Base-by-base conservation (phyloP, 2,797 vertebrate species). In the Caiman crocodilus region DNA sequence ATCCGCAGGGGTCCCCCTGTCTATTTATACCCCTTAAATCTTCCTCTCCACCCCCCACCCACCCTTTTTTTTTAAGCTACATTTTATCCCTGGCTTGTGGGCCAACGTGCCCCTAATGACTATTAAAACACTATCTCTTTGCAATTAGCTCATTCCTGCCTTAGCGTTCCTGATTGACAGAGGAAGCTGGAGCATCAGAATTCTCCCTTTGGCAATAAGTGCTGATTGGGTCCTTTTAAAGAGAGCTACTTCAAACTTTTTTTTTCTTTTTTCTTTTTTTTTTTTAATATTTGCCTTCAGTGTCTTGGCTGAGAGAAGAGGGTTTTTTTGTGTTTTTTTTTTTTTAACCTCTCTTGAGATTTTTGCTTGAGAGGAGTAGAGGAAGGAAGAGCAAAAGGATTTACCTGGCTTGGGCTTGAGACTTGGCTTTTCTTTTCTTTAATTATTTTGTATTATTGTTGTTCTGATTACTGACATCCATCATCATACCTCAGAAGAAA, bases 171-270 rank as follows among this genome's bases (percentile, higher is more conserved):
- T 97, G 93, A 98, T 96, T 97, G 97, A 97, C 96, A 97, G 96
- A 94, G 92, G 85, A 92, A 97, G 96, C 93, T 80, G 96, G 97
- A 98, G 98, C 98, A 98, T 97, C 98, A 98, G 97, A 98, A 98
- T 98, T 98, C 94, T 97, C 98, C 98, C 99, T 98, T 98, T 98
- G 98, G 98, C 98, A 95, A 98, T 98, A 98, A 96, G 96, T 98
- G 98, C 98, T 98, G 98, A 98, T 98, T 99, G 98, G 98, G 98
- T 98, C 98, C 97, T 97, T 94, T 94, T 96, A 97, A 97, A 97
- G 95, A 94, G 93, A 98, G 97, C 96, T 89, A 96, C 96, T 98
- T 98, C 98, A 97, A 98, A 98, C 97, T 98, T 98, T 98, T 98
- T 98, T 98, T 98, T 98, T 98, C 98, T 97, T 67, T 79, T 80